Conservation (phyloP, 2,888 invertebrate genomes). For the Folsomia candida region DNA sequence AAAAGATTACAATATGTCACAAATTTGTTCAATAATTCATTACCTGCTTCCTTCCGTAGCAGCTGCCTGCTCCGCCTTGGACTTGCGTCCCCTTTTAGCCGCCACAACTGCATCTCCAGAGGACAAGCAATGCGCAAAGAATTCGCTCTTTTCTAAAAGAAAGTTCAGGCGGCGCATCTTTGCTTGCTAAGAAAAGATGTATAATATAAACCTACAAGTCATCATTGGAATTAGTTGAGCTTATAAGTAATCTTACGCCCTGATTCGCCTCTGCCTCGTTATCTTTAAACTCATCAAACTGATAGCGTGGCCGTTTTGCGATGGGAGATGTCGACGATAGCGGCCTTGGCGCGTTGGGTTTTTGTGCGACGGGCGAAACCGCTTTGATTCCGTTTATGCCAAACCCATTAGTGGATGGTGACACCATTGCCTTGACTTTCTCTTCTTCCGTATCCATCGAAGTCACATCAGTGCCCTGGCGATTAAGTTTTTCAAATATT, state of each 20-base stretch:
- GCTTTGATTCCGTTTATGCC: too few species aligned
- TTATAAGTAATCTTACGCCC: background rate
- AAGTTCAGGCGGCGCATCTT: background rate
- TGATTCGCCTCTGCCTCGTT: background rate
- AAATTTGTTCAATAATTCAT: too few species aligned
- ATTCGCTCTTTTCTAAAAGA: background rate
- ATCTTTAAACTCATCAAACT: background rate
- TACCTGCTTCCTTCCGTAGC: too few species aligned
- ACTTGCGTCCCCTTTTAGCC: background rate
- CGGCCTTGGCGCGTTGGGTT: too few species aligned
- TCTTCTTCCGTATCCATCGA: slow-evolving; percentile 93
- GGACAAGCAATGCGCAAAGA: background rate
- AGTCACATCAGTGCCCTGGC: slow-evolving; percentile 75
- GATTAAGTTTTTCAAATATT: too few species aligned
- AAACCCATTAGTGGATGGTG: slow-evolving; percentile 96
- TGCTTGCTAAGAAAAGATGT: background rate
- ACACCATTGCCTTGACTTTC: slow-evolving; percentile 96
- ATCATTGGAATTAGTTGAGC: background rate
- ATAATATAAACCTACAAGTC: background rate
- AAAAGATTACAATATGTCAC: too few species aligned
- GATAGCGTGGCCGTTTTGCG: background rate
- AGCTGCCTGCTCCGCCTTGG: too few species aligned
- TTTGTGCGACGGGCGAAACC: too few species aligned
- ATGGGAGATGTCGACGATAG: too few species aligned
- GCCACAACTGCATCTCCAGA: background rate